Base-by-base conservation (phyloP, 2,797 vertebrate genomes). In the Bothrops alternatus region DNA sequence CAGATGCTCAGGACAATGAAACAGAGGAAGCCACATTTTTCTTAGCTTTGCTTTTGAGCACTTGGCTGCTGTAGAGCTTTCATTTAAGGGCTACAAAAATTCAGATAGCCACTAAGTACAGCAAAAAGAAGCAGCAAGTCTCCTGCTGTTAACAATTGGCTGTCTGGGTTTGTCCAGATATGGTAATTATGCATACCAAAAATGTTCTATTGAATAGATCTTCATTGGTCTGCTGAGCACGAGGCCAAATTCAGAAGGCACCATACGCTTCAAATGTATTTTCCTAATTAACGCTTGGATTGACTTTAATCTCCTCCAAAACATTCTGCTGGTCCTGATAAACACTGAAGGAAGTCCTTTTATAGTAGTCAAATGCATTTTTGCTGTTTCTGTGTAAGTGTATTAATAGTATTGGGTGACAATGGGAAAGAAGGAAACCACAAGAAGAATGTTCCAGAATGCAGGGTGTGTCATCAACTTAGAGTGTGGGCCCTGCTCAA, bases 401-500 rank as follows among this genome's bases (percentile, higher is more conserved):
- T 61, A 53, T 23, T 90, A 61, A 92, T 61, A 86, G 65, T 73
- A 93, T 28, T 26, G n/a, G 37, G 87, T 58, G 37, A 57, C 14
- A 16, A 55, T 26, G 60, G 63, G 23, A 16, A 63, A 25, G 73
- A 28, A 61, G 65, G 89, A 90, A 93, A 93, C 92, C 92, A n/a
- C 89, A 93, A 88, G 85, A 93, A 26, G 85, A 65, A 61, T 60
- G 86, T 93, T 87, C 42, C n/a, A 61, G 56, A 87, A 78, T 55
- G 56, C 57, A 61, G 56, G 28, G 28, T 0, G 2, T 37, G 13
- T 92, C 87, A 78, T 57, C 82, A 37, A 4, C n/a, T 20, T 53
- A 20, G 50, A 47, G 23, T 86, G 53, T n/a, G 12, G 53, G 56
- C 20, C 10, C 86, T 85, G 55, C 56, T 25, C 65, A 32, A 73